A percentile compares a stretch with the other conserved stretches of the same genome.
Evolutionary conservation across 2,888 invertebrate species (phyloP).

Genomic region (Cecidostiba fungosa): DNA sequence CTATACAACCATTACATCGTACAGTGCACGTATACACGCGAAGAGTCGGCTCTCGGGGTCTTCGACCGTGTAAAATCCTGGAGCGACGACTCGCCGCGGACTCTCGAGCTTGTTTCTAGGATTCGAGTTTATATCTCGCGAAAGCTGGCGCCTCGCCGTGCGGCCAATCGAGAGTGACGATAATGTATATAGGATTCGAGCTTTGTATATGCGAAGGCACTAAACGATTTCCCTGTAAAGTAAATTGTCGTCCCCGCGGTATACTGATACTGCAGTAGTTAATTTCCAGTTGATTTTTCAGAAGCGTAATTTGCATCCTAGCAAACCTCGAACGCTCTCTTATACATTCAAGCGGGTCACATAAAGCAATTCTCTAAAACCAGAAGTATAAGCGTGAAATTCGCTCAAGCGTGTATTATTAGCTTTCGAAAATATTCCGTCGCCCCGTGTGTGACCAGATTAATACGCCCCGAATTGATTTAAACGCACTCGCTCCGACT

Average conservation of each 20-base stretch:
- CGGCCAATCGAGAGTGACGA: constrained; percentile 3
- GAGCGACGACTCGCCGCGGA: constrained; percentile 40
- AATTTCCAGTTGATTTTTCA: background rate
- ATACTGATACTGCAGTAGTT: background rate
- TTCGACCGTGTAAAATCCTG: constrained; percentile 59
- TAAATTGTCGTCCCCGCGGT: background rate
- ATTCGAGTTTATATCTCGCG: constrained; percentile 36
- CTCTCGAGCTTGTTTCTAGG: constrained; percentile 46
- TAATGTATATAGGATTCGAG: background rate
- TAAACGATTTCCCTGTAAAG: background rate
- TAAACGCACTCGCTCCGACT: constrained; percentile 26
- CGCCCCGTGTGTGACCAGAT: background rate
- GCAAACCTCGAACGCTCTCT: background rate
- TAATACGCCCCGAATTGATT: constrained; percentile 47
- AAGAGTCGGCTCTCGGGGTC: constrained; percentile 35
- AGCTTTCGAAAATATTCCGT: background rate
- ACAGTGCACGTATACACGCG: background rate
- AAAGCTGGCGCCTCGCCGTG: constrained; percentile 22
- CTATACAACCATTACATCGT: background rate
- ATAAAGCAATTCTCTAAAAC: background rate
- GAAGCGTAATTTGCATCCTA: background rate
- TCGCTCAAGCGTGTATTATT: background rate
- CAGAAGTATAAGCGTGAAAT: background rate
- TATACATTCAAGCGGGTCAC: background rate
- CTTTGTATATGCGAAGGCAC: background rate